Percentiles rank a stretch among this genome's conserved stretches.
These are phyloP conservation scores for Sarcophaga bullata DNA, from an alignment of 1,140 invertebrate genomes.

Conservation along the genomic window DNA sequence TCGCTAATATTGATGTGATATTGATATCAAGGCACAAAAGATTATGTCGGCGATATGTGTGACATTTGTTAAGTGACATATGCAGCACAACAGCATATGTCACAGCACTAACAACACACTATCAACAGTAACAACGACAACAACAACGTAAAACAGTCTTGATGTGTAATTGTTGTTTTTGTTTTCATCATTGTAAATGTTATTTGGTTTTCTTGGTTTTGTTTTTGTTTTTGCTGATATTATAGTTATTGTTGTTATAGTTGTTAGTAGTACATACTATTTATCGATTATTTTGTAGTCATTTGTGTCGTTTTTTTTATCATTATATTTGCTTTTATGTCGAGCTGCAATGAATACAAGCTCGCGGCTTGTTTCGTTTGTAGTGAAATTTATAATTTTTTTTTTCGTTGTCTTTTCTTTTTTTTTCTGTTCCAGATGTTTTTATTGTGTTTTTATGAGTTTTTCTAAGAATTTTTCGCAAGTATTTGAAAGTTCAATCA, in stretches of 20 bases:
- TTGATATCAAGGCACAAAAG: constrained; percentile 51
- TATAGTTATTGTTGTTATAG: neutral
- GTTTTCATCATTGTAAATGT: no score
- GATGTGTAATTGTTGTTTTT: neutral
- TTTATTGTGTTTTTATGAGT: neutral
- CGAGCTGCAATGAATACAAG: neutral
- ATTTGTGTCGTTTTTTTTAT: neutral
- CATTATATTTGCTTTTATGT: neutral
- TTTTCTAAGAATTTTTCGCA: constrained; percentile 36
- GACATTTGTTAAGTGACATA: constrained; percentile 58
- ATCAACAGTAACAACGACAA: neutral
- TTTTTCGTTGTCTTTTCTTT: neutral
- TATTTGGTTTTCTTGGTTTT: no score
- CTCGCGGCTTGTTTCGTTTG: constrained; percentile 27
- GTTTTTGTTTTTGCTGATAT: neutral
- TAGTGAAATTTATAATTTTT: neutral
- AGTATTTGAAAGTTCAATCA: neutral
- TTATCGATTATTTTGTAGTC: constrained; percentile 7
- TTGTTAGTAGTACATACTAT: constrained; percentile 16
- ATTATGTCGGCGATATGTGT: constrained; percentile 64
- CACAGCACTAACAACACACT: constrained; percentile 6
- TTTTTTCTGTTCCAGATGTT: no score
- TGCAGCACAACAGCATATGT: constrained; percentile 36
- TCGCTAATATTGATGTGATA: no score
- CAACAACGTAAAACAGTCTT: neutral